Evolutionary conservation across 2,888 invertebrate genomes (phyloP), one percentile per base, ranked within the genome.

Genomic region (Argyra leucocephala): DNA sequence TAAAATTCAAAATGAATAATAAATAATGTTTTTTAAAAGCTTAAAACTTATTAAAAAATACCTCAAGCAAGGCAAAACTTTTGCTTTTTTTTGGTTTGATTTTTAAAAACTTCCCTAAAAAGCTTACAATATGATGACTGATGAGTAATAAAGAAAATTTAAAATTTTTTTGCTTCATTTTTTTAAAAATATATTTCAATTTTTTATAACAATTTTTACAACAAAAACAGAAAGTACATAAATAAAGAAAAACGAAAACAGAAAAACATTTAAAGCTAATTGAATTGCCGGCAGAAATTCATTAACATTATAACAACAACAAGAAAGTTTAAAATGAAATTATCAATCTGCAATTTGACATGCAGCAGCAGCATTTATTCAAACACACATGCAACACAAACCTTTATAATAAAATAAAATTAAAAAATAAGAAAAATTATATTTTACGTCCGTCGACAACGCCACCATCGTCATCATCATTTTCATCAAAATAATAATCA

Each of bases 241-340:
- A 48, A 48, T 18, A 37, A 37, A 37, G 12, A 37, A 6, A 37
- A 37, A 37, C 15, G 3, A 37, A 18, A 48, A 48, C 1, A 48
- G 18, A 12, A 48, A 48, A 48, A 48, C 15, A 18, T 48, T 5
- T 48, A 48, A 48, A 48, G 18, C 48, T 48, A 48, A 48, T 48
- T 48, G 48, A 48, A 48, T 48, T 48, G 48, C 48, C 48, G 48
- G 48, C 18, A 48, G 18, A 48, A 48, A 48, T 48, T 48, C 48
- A 48, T 48, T 18, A 18, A 15, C 1, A 48, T 31, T 31, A 48
- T 18, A 37, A 15, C 12, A 18, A 15, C 48, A 48, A 48, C 18
- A 48, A 48, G 18, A 18, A 3, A 48, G 18, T 9, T 37, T 9
- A 48, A 48, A 48, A 18, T 48, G 18, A 48, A 48, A 48, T 48